Base-by-base conservation (phyloP, 2,888 invertebrate genomes). In the Xanthorhoe spadicearia region DNA sequence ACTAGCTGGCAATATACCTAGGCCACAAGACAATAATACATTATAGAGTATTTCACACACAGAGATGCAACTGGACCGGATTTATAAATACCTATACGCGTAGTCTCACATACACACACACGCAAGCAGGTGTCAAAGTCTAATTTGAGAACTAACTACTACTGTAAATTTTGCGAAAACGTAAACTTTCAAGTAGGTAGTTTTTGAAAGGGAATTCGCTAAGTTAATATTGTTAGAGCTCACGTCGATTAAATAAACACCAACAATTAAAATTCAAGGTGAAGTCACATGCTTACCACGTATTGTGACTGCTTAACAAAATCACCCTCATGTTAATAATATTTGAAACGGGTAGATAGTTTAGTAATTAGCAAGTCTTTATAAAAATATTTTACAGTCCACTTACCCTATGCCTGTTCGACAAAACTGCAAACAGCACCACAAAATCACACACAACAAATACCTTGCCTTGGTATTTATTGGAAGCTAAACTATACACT, bases 91-190 rank as follows among this genome's bases (percentile, higher is more conserved):
- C 2, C 4, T 23, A 3, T 49, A 46, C 18, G 48, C 53, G 53
- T 58, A 77, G 60, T 61, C 65, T 77, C 73, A 87, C 88, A 82
- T 88, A 85, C 80, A 82, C 88, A 85, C 80, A 81, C 85, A 78
- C 63, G 74, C 75, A 67, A 75, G 78, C 79, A 80, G 84, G 90
- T 90, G 90, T 90, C 92, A 91, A 91, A 92, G 91, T 92, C 91
- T 90, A 91, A 88, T 83, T 83, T 71, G 75, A 77, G 77, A 79
- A 79, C 76, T 43, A 23, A 23, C 23, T 23, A 13, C 38, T 43
- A 13, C 13, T 13, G 38, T 43, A 43, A 43, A 4, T 43, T 43
- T 43, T 43, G 38, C 13, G 13, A 13, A 13, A 43, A 13, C 0
- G 0, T 0, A 15, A 48, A 48, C 17, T 48, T 46, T 46, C n/a